A percentile compares a stretch with the other conserved stretches of the same genome.
Conservation (phyloP, 2,113 vertebrate species). For the Cyanoramphus novaezelandiae region DNA sequence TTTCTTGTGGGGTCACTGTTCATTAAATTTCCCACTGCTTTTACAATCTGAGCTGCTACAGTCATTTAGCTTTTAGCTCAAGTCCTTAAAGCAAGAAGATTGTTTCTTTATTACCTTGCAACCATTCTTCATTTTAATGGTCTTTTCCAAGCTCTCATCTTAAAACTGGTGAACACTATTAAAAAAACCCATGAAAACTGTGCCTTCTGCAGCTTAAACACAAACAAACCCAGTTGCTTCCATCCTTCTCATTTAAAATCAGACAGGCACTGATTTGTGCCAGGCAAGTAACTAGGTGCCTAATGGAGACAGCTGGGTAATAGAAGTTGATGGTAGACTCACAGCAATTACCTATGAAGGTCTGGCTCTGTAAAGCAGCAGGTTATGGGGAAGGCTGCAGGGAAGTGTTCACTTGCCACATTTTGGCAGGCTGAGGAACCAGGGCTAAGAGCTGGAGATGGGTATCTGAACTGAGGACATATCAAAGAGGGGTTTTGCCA, state of each 20-base stretch:
- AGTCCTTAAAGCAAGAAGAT: constrained; percentile 17
- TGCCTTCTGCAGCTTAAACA: neutral
- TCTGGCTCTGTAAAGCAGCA: neutral
- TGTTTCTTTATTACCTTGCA: constrained; percentile 38
- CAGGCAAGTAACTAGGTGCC: neutral
- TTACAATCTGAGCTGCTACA: constrained; percentile 39
- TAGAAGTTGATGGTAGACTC: neutral
- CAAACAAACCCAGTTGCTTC: neutral
- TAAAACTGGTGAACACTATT: neutral
- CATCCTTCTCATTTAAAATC: neutral
- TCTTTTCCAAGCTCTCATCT: constrained; percentile 21
- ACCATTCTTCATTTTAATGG: constrained; percentile 29
- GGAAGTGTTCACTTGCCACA: rapidly evolving
- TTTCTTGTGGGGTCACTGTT: constrained; percentile 54
- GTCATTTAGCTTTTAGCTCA: constrained; percentile 34
- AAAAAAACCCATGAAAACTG: neutral
- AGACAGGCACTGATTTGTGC: neutral
- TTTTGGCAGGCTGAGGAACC: neutral
- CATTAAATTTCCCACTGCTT: constrained; percentile 57
- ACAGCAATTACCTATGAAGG: neutral
- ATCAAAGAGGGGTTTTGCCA: neutral
- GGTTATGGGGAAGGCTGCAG: neutral
- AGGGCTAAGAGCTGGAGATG: rapidly evolving
- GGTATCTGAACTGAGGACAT: neutral
- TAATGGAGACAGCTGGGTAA: neutral